Conservation (phyloP, 2,113 vertebrate genomes). For the Erythrolamprus reginae region DNA sequence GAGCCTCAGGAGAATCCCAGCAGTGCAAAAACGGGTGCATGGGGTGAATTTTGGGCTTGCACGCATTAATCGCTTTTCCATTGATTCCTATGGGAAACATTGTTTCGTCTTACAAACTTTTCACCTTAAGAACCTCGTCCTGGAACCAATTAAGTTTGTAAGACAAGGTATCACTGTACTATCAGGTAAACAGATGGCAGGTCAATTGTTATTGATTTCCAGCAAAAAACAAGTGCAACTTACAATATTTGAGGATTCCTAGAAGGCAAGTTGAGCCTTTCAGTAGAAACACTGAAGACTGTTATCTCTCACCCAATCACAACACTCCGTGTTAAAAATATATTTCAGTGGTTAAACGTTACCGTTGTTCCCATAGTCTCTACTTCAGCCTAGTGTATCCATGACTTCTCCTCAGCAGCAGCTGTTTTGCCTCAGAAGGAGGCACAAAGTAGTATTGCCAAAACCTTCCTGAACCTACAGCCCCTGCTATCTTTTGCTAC, state of each 20-base stretch:
- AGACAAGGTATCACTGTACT: too few species aligned
- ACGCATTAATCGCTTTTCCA: too few species aligned
- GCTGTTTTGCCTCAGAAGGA: background rate
- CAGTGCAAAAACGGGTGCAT: too few species aligned
- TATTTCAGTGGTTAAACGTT: background rate
- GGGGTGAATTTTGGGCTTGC: too few species aligned
- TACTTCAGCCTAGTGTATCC: background rate
- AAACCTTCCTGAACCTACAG: background rate
- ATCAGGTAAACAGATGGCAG: background rate
- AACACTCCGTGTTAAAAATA: background rate
- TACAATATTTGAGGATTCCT: background rate
- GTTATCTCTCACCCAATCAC: background rate
- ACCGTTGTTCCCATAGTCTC: background rate
- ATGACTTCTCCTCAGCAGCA: background rate
- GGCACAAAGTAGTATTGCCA: background rate
- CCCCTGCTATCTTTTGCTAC: conserved; percentile 73
- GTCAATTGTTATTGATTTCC: background rate
- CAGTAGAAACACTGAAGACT: background rate
- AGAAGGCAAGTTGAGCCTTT: background rate
- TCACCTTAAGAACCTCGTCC: too few species aligned
- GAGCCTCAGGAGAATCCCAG: too few species aligned
- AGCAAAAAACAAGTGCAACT: background rate
- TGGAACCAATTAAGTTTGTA: too few species aligned
- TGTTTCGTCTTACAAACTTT: too few species aligned
- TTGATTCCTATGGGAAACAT: too few species aligned